These are phyloP conservation scores for Paratilapia polleni DNA, from an alignment of 2,113 vertebrate species.

Conservation along the genomic window DNA sequence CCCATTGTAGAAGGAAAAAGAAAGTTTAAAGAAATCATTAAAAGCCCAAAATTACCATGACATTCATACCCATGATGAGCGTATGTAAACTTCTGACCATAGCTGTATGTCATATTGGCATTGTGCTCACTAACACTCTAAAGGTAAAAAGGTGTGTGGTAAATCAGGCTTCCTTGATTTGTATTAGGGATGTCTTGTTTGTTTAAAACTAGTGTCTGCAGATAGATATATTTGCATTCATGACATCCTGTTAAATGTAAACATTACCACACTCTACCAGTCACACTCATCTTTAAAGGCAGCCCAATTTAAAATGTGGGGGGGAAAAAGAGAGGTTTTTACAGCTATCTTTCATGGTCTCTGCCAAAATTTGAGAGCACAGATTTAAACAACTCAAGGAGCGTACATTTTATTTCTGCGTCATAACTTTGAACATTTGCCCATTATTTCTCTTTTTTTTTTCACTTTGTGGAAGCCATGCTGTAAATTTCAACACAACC, in stretches of 20 bases:
- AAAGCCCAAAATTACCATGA: too few species aligned
- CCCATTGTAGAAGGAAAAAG: too few species aligned
- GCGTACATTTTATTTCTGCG: not conserved
- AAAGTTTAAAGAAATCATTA: too few species aligned
- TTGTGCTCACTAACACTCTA: not conserved
- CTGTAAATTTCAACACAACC: not conserved
- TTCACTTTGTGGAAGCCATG: not conserved
- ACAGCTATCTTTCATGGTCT: not conserved
- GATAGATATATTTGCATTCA: not conserved
- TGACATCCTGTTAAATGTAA: too few species aligned
- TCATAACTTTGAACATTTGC: not conserved
- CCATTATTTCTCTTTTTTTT: not conserved
- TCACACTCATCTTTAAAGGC: not conserved
- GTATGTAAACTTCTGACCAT: too few species aligned
- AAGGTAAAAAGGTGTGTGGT: not conserved
- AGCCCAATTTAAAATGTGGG: not conserved
- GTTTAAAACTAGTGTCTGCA: not conserved
- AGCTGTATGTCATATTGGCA: not conserved
- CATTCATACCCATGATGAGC: too few species aligned
- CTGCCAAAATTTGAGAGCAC: not conserved
- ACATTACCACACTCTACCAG: not conserved
- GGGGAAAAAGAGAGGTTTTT: not conserved
- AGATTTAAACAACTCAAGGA: not conserved
- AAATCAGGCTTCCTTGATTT: not conserved
- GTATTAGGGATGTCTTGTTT: not conserved